Conservation (phyloP, 1,140 invertebrate species). For the Heliconius eleuchia region DNA sequence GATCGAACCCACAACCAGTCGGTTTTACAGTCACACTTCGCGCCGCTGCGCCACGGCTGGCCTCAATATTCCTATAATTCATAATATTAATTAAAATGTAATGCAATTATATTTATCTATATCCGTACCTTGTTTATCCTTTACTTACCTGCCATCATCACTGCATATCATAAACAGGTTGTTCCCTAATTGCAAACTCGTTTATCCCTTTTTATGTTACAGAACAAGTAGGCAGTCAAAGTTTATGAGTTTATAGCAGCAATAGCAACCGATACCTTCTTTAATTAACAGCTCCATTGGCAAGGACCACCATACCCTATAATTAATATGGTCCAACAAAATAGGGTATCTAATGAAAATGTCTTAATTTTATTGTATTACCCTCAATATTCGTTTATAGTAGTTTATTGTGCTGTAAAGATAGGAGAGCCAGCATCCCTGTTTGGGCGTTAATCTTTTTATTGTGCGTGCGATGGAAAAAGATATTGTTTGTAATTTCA, state of each 20-base stretch:
- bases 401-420: conserved; percentile 56
- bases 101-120: neutral
- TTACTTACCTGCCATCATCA: conserved; percentile 21
- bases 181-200: conserved; percentile 61
- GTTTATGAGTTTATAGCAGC: conserved; percentile 68
- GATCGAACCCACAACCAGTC: too few species aligned
- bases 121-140: neutral
- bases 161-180: conserved; percentile 11
- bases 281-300: conserved; percentile 78
- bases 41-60: too few species aligned
- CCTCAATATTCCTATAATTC: neutral
- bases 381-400: conserved; percentile 57
- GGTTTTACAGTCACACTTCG: too few species aligned
- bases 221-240: conserved; percentile 67
- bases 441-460: conserved; percentile 30
- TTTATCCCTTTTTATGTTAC: conserved; percentile 51
- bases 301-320: conserved; percentile 64
- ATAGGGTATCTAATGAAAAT: conserved; percentile 76
- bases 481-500: conserved; percentile 4
- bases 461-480: conserved; percentile 12
- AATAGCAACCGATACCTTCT: conserved; percentile 64
- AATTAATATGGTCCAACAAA: conserved; percentile 72
- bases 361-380: conserved; percentile 75
- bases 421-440: conserved; percentile 41
- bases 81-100: neutral